These are phyloP conservation scores for Drosophila orosa DNA, from an alignment of 1,140 invertebrate species.

Conservation along the genomic window DNA sequence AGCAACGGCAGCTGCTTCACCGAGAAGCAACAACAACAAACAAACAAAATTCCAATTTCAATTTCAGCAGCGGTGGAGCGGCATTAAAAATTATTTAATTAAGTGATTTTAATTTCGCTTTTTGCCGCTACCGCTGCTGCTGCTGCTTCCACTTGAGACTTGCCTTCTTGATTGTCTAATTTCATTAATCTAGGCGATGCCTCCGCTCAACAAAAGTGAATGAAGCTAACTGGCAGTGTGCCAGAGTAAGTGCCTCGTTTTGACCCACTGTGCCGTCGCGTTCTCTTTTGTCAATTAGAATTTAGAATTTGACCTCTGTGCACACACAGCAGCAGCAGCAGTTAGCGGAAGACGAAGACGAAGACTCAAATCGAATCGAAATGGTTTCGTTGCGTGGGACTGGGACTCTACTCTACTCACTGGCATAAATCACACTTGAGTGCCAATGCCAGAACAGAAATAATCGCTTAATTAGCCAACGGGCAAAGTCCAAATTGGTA, in stretches of 20 bases:
- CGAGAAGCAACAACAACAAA: not conserved
- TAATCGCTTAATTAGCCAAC: constrained; percentile 68
- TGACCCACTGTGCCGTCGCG: constrained; percentile 55
- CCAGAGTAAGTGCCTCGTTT: constrained; percentile 47
- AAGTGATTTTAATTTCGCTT: constrained; percentile 77
- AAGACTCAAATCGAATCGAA: constrained; percentile 28
- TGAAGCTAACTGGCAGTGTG: constrained; percentile 59
- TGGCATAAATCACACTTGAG: constrained; percentile 77
- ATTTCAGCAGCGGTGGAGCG: constrained; percentile 16
- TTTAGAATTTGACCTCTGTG: constrained; percentile 69
- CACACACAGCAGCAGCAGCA: not conserved
- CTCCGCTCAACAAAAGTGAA: constrained; percentile 57
- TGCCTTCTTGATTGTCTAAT: constrained; percentile 74
- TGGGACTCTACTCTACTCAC: not conserved
- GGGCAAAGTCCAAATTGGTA: constrained; percentile 49
- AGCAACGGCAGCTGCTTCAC: constrained; percentile 68
- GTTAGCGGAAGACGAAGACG: constrained; percentile 1
- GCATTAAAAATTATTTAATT: constrained; percentile 82
- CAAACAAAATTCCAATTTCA: constrained; percentile 18
- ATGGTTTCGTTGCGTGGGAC: constrained; percentile 57
- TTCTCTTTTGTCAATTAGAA: constrained; percentile 69
- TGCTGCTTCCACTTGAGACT: constrained; percentile 40
- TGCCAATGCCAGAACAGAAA: constrained; percentile 54
- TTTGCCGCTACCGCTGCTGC: constrained; percentile 5
- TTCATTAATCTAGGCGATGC: constrained; percentile 70